phyloP scores from a whole-genome alignment of 2,113 vertebrate genomes.

The Halichoeres trimaculatus region DNA sequence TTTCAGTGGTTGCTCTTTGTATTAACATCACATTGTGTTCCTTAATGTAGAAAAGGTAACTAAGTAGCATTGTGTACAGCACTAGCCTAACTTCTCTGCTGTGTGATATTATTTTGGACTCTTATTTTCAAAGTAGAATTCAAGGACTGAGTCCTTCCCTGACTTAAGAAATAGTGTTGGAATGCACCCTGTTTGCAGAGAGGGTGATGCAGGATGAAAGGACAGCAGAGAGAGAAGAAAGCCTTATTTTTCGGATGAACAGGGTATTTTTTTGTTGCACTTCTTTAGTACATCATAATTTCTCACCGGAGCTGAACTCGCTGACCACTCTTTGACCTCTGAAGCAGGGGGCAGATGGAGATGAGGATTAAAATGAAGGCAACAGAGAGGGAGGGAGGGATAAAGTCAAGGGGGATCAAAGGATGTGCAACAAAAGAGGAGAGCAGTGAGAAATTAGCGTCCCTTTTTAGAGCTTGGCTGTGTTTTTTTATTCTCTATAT shows the following conservation, averaged over 20 bases:
- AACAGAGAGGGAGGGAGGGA: conserved; percentile 3
- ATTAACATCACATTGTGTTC: too few relatives aligned
- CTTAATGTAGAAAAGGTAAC: too few relatives aligned
- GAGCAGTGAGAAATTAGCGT: conserved; percentile 36
- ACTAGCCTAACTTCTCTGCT: too few relatives aligned
- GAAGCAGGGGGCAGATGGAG: conserved; percentile 66
- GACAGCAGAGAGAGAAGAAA: background rate
- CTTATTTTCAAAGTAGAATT: background rate
- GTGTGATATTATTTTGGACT: background rate
- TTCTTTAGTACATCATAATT: conserved; percentile 28
- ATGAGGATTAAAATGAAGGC: conserved; percentile 65
- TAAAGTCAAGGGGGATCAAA: conserved; percentile 26
- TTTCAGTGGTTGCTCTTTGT: too few relatives aligned
- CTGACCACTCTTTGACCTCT: conserved; percentile 71
- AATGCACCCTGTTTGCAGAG: conserved; percentile 18
- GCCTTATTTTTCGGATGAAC: background rate
- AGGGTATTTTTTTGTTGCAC: conserved; percentile 15
- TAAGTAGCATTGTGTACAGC: too few relatives aligned
- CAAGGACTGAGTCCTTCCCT: background rate
- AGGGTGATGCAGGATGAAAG: background rate
- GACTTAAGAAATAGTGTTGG: background rate
- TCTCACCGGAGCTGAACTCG: conserved; percentile 41
- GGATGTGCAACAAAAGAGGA: conserved; percentile 29
- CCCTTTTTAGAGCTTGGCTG: conserved; percentile 47
- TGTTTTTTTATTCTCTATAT: conserved; percentile 26